These are phyloP conservation scores for Drosophila prosaltans DNA, from an alignment of 1,140 invertebrate species.

Conservation along the genomic window DNA sequence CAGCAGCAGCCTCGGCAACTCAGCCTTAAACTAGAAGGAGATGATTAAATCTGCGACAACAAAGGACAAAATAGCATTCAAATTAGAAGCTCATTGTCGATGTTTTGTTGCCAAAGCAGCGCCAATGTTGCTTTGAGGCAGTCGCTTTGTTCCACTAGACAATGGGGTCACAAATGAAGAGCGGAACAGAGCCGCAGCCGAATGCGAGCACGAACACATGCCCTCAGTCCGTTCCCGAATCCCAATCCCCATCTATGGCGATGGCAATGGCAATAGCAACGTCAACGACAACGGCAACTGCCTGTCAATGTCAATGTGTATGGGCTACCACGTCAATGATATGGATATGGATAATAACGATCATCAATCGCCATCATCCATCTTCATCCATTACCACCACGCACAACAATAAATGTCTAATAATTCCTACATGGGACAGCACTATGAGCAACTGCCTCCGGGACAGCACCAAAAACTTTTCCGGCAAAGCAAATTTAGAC, in stretches of 20 bases:
- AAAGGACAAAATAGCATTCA: constrained; percentile 78
- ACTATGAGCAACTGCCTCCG: constrained; percentile 10
- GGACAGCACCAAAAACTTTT: constrained; percentile 19
- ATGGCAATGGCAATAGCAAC: constrained; percentile 14
- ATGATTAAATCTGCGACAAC: constrained; percentile 77
- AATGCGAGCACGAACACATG: constrained; percentile 2
- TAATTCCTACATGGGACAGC: constrained; percentile 43
- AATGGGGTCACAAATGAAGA: constrained; percentile 72
- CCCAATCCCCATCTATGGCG: constrained; percentile 11
- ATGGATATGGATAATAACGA: constrained; percentile 55
- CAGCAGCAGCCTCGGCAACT: constrained; percentile 5
- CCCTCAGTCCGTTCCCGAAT: constrained; percentile 2
- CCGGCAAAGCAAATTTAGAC: constrained; percentile 19
- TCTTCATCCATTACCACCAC: constrained; percentile 69
- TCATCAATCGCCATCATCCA: constrained; percentile 67
- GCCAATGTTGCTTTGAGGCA: constrained; percentile 26
- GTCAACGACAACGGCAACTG: constrained; percentile 16
- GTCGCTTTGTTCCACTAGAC: constrained; percentile 61
- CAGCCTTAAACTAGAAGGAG: constrained; percentile 29
- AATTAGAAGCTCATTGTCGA: constrained; percentile 78
- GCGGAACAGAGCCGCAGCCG: background rate
- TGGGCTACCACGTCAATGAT: constrained; percentile 31
- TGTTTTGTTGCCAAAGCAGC: constrained; percentile 74
- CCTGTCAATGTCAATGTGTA: constrained; percentile 27
- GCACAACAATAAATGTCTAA: constrained; percentile 56